phyloP scores from a whole-genome alignment of 2,113 vertebrate genomes.

The Hirundichthys speculiger region DNA sequence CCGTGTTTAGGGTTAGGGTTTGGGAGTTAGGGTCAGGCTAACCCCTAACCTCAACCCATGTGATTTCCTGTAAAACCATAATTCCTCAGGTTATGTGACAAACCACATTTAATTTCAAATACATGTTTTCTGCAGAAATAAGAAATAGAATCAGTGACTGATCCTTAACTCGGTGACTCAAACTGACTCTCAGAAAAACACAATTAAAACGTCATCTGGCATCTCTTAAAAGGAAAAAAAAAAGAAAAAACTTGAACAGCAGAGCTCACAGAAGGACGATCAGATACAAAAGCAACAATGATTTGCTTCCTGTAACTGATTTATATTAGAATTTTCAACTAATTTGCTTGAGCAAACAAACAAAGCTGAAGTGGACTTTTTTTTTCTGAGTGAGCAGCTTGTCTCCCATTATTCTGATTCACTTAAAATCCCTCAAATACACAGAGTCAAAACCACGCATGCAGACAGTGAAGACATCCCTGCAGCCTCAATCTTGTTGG shows the following conservation, averaged over 20 bases:
- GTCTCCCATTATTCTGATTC: constrained; percentile 43
- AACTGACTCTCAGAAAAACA: constrained; percentile 6
- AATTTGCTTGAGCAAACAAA: constrained; percentile 39
- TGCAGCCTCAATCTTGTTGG: constrained; percentile 80
- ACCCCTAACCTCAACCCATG: too few species aligned
- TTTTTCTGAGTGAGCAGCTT: constrained; percentile 18
- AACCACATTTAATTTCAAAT: too few species aligned
- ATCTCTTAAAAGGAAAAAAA: neutral
- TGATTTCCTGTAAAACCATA: too few species aligned
- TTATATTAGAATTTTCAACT: constrained; percentile 18
- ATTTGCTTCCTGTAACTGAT: constrained; percentile 28
- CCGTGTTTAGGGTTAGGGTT: too few species aligned
- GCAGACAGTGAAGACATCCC: constrained; percentile 29
- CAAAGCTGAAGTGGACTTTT: constrained; percentile 8
- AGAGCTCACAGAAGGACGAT: constrained; percentile 14
- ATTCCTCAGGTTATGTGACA: too few species aligned
- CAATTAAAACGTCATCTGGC: constrained; percentile 40
- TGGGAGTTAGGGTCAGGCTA: too few species aligned
- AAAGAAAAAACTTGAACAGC: neutral
- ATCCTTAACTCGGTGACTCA: constrained; percentile 8
- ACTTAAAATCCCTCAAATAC: constrained; percentile 9
- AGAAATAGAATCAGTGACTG: constrained; percentile 4
- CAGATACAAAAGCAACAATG: constrained; percentile 22
- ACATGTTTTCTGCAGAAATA: neutral
- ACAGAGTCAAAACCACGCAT: constrained; percentile 12